phyloP scores from a whole-genome alignment of 1,140 invertebrate genomes.

The Nautilus pompilius region DNA sequence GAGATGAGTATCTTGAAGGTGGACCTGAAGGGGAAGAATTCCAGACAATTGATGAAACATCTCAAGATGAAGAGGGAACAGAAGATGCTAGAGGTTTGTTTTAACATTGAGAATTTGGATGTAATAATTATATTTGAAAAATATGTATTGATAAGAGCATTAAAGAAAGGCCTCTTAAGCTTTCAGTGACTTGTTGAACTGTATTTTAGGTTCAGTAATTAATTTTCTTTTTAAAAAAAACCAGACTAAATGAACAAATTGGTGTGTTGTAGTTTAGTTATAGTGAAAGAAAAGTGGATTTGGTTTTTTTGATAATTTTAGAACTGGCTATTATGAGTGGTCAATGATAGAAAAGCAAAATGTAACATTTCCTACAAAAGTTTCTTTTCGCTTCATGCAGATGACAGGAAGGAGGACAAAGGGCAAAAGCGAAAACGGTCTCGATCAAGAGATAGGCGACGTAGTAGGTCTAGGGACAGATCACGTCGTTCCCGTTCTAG shows the following conservation, averaged over 20 bases:
- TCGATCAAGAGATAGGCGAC: conserved; percentile 19
- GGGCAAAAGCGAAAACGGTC: conserved; percentile 27
- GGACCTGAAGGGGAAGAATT: conserved; percentile 22
- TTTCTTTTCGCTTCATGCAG: conserved; percentile 6
- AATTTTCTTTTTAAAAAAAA: too few relatives aligned
- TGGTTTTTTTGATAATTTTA: too few relatives aligned
- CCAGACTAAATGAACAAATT: too few relatives aligned
- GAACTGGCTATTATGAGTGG: too few relatives aligned
- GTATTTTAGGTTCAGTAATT: too few relatives aligned
- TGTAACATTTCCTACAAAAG: too few relatives aligned
- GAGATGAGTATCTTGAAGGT: background rate
- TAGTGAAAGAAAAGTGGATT: too few relatives aligned
- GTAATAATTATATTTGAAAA: too few relatives aligned
- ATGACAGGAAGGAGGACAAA: conserved; percentile 17
- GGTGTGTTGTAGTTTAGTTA: too few relatives aligned
- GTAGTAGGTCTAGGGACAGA: conserved; percentile 6
- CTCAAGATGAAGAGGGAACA: conserved; percentile 25
- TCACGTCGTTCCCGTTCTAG: conserved; percentile 15
- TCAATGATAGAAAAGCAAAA: too few relatives aligned
- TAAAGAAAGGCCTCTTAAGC: background rate
- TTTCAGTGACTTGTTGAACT: too few relatives aligned
- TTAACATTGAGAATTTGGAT: too few relatives aligned
- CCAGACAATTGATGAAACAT: conserved; percentile 31
- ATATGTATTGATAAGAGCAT: background rate
- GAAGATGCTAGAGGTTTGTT: background rate